These are phyloP conservation scores for Corythoichthys intestinalis DNA, from an alignment of 2,113 vertebrate species.

Conservation along the genomic window DNA sequence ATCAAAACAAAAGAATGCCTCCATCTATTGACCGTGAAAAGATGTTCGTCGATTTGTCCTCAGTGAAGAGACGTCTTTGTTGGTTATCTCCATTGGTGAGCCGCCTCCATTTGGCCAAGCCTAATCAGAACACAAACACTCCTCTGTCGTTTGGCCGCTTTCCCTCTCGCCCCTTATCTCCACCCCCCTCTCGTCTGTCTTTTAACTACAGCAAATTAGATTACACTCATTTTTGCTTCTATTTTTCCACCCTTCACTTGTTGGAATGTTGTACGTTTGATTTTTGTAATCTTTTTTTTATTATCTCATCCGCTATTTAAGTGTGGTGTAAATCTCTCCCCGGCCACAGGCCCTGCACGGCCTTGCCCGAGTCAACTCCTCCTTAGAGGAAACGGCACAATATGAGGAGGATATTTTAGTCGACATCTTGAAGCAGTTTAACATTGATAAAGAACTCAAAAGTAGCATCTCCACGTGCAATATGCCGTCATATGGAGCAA, in stretches of 20 bases:
- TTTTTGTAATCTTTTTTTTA: conserved; percentile 30
- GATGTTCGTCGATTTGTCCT: conserved; percentile 62
- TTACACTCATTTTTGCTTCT: conserved; percentile 18
- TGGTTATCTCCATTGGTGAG: conserved; percentile 67
- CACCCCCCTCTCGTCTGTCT: conserved; percentile 22
- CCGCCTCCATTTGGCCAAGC: conserved; percentile 64
- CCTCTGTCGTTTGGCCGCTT: conserved; percentile 71
- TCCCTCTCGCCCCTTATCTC: conserved; percentile 38
- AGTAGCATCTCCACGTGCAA: neutral
- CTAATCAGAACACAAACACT: conserved; percentile 75
- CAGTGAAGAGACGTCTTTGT: conserved; percentile 68
- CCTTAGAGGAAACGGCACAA: conserved; percentile 17
- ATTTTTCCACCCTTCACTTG: conserved; percentile 3
- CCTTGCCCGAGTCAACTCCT: conserved; percentile 19
- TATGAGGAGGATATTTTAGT: conserved; percentile 19
- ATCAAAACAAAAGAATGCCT: conserved; percentile 55
- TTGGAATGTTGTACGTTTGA: neutral
- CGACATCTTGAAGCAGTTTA: neutral
- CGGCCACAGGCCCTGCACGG: conserved; percentile 27
- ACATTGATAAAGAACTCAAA: neutral
- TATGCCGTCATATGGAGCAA: neutral
- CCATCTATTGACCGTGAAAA: conserved; percentile 60
- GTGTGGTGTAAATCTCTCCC: conserved; percentile 14
- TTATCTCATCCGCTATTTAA: conserved; percentile 42
- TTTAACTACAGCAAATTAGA: conserved; percentile 40